Evolutionary conservation across 2,113 vertebrate species (phyloP).

Genomic region (Sturnus vulgaris): DNA sequence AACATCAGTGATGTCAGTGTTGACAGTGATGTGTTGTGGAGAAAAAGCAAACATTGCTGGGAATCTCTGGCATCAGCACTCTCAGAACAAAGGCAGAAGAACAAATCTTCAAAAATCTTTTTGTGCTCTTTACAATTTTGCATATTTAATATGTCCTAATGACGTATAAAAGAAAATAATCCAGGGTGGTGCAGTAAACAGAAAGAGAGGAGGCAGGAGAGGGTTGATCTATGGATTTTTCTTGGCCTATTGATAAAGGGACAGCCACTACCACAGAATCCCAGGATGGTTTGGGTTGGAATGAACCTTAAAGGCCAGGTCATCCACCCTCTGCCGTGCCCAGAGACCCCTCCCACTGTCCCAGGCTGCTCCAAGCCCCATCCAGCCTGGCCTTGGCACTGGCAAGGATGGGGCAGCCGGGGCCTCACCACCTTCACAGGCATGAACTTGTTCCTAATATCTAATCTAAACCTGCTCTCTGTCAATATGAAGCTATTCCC

Average conservation of each 20-base stretch:
- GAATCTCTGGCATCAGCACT: neutral
- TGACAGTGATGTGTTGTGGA: neutral
- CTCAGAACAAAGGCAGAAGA: neutral
- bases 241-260: neutral
- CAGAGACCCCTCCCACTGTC: neutral
- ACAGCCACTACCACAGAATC: neutral
- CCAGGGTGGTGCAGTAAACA: neutral
- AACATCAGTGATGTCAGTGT: neutral
- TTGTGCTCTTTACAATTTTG: neutral
- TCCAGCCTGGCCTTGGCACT: neutral
- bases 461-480: neutral
- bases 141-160: neutral
- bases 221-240: neutral
- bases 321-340: neutral
- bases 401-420: neutral
- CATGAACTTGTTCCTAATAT: neutral
- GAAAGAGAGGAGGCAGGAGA: neutral
- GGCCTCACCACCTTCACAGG: neutral
- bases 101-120: neutral
- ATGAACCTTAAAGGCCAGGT: neutral
- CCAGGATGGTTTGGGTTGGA: neutral
- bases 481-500: neutral
- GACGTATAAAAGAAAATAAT: neutral
- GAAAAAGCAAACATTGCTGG: neutral
- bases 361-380: accelerated